A percentile compares a stretch with the other conserved stretches of the same genome.
phyloP scores from a whole-genome alignment of 2,113 vertebrate genomes.

The Onychostruthus taczanowskii region DNA sequence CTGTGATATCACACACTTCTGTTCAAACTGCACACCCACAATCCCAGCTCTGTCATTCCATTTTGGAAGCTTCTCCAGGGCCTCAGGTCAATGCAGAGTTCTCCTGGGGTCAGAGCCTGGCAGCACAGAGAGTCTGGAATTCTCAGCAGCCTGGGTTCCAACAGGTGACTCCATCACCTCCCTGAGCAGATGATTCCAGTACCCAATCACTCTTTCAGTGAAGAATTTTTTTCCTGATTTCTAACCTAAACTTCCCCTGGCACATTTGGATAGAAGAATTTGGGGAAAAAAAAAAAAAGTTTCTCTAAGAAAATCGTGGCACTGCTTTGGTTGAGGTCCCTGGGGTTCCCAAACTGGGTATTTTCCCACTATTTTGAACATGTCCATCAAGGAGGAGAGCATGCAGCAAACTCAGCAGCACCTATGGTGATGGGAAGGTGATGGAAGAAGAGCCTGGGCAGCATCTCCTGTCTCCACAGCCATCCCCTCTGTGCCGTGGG shows the following conservation, averaged over 20 bases:
- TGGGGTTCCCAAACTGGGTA: background rate
- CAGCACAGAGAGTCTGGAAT: background rate
- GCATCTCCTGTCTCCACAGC: background rate
- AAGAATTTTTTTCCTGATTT: background rate
- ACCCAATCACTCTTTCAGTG: background rate
- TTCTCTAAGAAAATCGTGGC: background rate
- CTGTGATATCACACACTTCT: no score
- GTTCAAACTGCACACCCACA: no score
- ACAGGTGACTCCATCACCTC: background rate
- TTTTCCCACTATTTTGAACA: rapidly evolving
- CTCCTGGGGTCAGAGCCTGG: background rate
- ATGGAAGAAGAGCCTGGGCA: background rate
- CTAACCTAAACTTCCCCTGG: background rate
- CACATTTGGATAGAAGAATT: rapidly evolving
- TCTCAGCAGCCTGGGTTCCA: background rate
- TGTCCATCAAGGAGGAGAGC: background rate
- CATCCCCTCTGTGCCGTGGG: background rate
- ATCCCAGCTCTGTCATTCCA: background rate
- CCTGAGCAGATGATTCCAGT: rapidly evolving
- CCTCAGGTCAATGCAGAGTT: background rate
- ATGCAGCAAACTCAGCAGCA: background rate
- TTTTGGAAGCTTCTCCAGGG: background rate
- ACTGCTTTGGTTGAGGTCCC: background rate
- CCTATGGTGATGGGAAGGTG: background rate
- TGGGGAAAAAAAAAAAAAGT: background rate